phyloP scores from a whole-genome alignment of 2,888 invertebrate genomes.

The Branchellion lobata region DNA sequence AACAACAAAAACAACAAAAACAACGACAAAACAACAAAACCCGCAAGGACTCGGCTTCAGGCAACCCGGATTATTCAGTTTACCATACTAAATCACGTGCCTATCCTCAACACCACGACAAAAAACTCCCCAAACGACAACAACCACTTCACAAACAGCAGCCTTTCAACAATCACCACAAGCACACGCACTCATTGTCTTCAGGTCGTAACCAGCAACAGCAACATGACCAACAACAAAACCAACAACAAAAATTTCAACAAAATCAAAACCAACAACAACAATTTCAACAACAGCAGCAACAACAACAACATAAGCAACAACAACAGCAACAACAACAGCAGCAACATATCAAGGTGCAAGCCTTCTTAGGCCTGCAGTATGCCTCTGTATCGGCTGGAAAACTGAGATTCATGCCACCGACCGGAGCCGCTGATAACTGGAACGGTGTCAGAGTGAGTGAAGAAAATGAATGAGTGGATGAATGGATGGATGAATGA shows the following conservation, averaged over 20 bases:
- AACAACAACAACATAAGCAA: background rate
- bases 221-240: background rate
- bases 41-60: no score
- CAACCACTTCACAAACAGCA: background rate
- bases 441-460: background rate
- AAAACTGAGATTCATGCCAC: slow-evolving; percentile 16
- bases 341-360: background rate
- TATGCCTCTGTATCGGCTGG: background rate
- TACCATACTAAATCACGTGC: no score
- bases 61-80: no score
- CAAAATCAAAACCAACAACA: background rate
- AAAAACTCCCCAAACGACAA: background rate
- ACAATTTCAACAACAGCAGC: background rate
- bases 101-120: background rate
- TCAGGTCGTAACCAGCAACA: background rate
- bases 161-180: no score
- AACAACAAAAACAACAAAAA: background rate
- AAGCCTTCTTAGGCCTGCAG: background rate
- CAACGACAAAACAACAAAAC: background rate
- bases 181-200: background rate
- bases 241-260: background rate
- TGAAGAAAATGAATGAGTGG: background rate
- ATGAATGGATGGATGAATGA: no score
- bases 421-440: background rate
- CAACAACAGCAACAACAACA: background rate